These are phyloP conservation scores for Smithornis capensis DNA, from an alignment of 2,113 vertebrate genomes.

Conservation along the genomic window DNA sequence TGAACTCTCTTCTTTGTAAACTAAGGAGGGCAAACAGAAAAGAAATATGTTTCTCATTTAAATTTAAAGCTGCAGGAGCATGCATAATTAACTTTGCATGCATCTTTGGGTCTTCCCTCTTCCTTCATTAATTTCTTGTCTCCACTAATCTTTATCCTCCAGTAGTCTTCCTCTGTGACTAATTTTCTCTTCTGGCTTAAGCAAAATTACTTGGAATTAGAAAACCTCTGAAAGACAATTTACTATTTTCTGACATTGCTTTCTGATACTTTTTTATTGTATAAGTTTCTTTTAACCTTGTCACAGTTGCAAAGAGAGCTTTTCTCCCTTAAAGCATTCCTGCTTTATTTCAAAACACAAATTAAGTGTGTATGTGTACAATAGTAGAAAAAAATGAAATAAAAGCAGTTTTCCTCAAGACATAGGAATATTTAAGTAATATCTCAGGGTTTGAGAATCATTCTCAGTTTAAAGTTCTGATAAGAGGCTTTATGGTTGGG, in stretches of 20 bases:
- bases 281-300: not conserved
- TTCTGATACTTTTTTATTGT: not conserved
- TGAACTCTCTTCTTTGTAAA: not conserved
- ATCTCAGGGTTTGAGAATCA: not conserved
- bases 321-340: not conserved
- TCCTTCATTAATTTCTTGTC: constrained; percentile 7
- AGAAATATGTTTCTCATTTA: not conserved
- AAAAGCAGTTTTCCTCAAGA: not conserved
- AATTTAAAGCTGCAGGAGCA: not conserved
- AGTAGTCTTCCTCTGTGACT: not conserved
- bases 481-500: not conserved
- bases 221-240: not conserved
- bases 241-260: not conserved
- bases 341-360: not conserved
- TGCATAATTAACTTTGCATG: constrained; percentile 13
- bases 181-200: constrained; percentile 24
- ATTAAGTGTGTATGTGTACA: not conserved
- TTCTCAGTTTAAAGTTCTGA: constrained; percentile 6
- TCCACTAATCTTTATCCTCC: not conserved
- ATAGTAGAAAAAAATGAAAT: not conserved
- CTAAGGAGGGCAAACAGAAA: not conserved
- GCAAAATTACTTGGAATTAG: not conserved
- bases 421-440: not conserved
- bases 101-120: not conserved
- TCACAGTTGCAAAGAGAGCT: not conserved